These are phyloP conservation scores for Aphis craccivora DNA, from an alignment of 1,140 invertebrate species.

Conservation along the genomic window DNA sequence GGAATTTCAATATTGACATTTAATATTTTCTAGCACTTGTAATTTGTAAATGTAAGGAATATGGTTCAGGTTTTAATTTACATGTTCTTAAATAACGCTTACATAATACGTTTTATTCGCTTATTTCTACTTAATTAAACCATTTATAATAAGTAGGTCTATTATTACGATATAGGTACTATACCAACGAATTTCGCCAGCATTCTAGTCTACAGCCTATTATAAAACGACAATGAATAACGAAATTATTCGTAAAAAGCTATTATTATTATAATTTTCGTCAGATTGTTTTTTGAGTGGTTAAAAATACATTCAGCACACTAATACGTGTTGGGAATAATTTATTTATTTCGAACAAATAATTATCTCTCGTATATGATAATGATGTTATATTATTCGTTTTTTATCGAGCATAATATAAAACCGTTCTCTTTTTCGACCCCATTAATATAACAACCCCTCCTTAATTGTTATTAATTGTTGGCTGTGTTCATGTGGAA, in stretches of 20 bases:
- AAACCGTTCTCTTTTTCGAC: not conserved
- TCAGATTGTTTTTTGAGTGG: not conserved
- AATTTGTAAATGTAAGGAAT: no score
- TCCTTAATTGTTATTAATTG: slow-evolving; percentile 26
- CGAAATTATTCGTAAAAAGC: not conserved
- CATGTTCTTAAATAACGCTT: no score
- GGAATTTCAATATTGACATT: no score
- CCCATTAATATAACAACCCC: not conserved
- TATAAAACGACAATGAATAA: not conserved
- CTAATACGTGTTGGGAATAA: not conserved
- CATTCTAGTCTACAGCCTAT: not conserved
- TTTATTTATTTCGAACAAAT: not conserved
- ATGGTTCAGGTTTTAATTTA: no score
- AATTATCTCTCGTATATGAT: not conserved
- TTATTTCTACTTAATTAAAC: no score
- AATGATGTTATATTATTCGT: not conserved
- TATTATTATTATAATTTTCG: not conserved
- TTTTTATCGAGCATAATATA: not conserved
- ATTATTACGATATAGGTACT: no score
- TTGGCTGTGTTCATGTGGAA: not conserved
- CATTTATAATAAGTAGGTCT: no score
- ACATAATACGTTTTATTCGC: no score
- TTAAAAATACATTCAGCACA: not conserved
- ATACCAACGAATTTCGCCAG: not conserved
- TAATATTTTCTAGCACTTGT: no score